Evolutionary conservation across 2,113 vertebrate genomes (phyloP), one percentile per base, ranked within the genome.

Genomic region (Narcine bancroftii): DNA sequence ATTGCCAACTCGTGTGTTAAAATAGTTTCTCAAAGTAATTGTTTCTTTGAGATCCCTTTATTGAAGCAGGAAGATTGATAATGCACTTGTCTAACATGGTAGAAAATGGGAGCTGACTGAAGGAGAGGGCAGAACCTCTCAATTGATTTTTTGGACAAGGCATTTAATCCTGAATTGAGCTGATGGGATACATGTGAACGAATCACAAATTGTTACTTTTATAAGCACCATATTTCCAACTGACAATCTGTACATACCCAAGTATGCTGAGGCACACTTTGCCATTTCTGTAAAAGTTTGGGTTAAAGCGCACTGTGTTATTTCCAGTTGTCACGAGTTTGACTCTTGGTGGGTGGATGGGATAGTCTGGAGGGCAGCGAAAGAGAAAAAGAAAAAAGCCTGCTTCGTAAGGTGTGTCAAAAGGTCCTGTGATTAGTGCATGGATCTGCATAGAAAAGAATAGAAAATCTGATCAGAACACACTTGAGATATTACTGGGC

Each of bases 301-400:
- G 99, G 95, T 99, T 99, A 96, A 99, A 99, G 93, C 98, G 97
- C 93, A 98, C 99, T 42, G 97, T 99, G 96, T 99, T 99, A 96
- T 98, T 98, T 92, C 99, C 99, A 0, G 99, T 99, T 94, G 99
- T 99, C 96, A 99, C 97, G 92, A 99, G 97, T 95, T 99, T 99
- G 94, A 99, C 99, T 66, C 99, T 94, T 4, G 98, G 99, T 0
- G 99, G 99, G 95, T 99, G 98, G 95, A 99, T 99, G 93, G 99
- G 99, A 93, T 99, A 99, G 95, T 99, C 98, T 5, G 99, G 99
- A 87, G 99, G 99, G 95, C 99, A 99, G 95, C 99, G 98, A 95
- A 99, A 99, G 95, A 99, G 96, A 96, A 99, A 99, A 94, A 99
- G 97, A 95, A 99, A 99, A 96, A 99, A 99, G 87, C 99, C 99